Base-by-base conservation (phyloP, 2,113 vertebrate genomes). In the Tupaia tana region DNA sequence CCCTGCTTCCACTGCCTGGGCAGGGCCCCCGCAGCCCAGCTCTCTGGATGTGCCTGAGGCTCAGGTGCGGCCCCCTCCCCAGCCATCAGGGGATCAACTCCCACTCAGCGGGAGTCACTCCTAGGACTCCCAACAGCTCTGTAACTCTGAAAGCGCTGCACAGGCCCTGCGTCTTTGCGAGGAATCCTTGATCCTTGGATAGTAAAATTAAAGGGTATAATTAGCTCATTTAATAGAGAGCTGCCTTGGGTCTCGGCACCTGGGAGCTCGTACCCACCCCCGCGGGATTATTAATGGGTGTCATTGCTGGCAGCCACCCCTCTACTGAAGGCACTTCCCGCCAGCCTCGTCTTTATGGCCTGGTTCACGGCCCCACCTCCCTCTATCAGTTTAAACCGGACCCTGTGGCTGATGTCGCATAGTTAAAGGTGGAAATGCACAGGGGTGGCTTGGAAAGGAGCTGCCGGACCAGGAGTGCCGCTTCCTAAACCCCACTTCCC, bases 61-160 rank as follows among this genome's bases (percentile, higher is more conserved):
- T 16, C 7, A 4, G 61, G 52, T 15, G 3, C 27, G 19, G 61
- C 22, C 34, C 0, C 2, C 0, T 0, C 12, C 89, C 19, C 6
- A 3, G 11, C 52, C 75, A 63, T 80, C 58, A 0, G 1, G 8
- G 80, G 74, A 70, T 69, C 54, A 67, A 61, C 66, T n/a, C 67
- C 74, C 69, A 79, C 22, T 75, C 27, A 63, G 52, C 78, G 19
- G 77, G 79, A 79, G 83, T 95, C 29, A 20, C 34, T 31, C 20
- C 9, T 31, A 27, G 27, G n/a, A 95, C 91, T 89, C 83, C 70
- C 86, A 71, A 87, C 73, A 83, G 87, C 71, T 95, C 77, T 61
- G 7, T 12, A 27, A 89, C 27, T 70, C 52, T 52, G 89, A 31
- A 70, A 34, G 87, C 29, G 58, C 83, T 84, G 24, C 63, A 29